phyloP scores from a whole-genome alignment of 2,797 vertebrate species.

The Tolypeutes matacus region DNA sequence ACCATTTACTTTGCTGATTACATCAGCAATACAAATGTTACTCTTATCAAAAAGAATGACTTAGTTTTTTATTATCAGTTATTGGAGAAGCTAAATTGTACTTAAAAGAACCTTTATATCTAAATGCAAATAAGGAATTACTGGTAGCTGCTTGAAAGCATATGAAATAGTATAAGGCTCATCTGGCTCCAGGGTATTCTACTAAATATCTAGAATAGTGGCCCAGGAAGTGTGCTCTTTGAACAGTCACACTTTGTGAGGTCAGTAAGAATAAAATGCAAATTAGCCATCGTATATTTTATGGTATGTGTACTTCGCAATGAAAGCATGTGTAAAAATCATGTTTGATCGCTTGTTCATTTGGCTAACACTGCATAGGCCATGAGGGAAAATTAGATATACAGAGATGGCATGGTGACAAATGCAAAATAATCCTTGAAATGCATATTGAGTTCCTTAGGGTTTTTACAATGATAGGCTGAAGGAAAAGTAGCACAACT shows the following conservation, averaged over 20 bases:
- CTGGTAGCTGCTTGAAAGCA: not conserved
- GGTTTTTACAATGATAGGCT: conserved; percentile 33
- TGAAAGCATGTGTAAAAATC: not conserved
- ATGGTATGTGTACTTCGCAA: not conserved
- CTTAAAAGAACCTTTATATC: not conserved
- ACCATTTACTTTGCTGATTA: not conserved
- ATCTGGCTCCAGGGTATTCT: not conserved
- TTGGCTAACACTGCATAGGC: not conserved
- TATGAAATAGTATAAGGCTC: not conserved
- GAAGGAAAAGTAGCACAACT: conserved; percentile 20
- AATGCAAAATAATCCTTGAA: conserved; percentile 41
- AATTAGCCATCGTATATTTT: conserved; percentile 13
- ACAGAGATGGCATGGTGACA: conserved; percentile 30
- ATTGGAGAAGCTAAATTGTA: not conserved
- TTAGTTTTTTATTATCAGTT: not conserved
- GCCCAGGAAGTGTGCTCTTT: not conserved
- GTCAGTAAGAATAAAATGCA: not conserved
- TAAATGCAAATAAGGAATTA: not conserved
- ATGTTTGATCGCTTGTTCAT: not conserved
- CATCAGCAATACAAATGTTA: not conserved
- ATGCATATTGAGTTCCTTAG: conserved; percentile 48
- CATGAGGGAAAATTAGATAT: conserved; percentile 17
- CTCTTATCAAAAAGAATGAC: not conserved
- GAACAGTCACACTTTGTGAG: not conserved
- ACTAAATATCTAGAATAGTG: not conserved